These are phyloP conservation scores for Taeniopygia guttata DNA, from an alignment of 2,797 vertebrate genomes.

Conservation along the genomic window DNA sequence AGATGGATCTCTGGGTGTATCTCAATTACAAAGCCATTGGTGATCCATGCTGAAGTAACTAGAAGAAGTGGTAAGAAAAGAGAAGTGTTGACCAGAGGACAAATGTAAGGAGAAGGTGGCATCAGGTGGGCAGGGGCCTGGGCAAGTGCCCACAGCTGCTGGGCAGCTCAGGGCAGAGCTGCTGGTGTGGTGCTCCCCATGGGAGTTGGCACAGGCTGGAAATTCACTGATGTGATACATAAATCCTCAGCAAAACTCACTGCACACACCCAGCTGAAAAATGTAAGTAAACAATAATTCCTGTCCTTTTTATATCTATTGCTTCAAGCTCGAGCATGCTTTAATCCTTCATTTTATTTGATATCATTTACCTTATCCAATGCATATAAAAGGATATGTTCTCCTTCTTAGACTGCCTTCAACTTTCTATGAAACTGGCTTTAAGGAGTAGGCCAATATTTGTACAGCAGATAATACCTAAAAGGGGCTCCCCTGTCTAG, in stretches of 20 bases:
- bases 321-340: slow-evolving; percentile 70
- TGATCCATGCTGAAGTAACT: background rate
- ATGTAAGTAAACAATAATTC: slow-evolving; percentile 75
- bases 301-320: slow-evolving; percentile 59
- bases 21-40: background rate
- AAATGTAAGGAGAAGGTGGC: background rate
- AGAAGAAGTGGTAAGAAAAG: background rate
- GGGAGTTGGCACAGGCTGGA: slow-evolving; percentile 52
- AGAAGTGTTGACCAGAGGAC: background rate
- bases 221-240: slow-evolving; percentile 54
- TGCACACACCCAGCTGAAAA: slow-evolving; percentile 76
- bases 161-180: background rate
- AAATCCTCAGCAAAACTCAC: slow-evolving; percentile 65
- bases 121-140: background rate
- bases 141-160: background rate
- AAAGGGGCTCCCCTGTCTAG: slow-evolving; percentile 17
- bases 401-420: slow-evolving; percentile 15
- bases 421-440: slow-evolving; percentile 46
- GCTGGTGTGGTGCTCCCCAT: background rate
- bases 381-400: slow-evolving; percentile 15
- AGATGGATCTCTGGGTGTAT: accelerated
- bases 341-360: slow-evolving; percentile 65
- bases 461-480: slow-evolving; percentile 39
- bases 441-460: slow-evolving; percentile 32
- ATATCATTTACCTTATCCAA: slow-evolving; percentile 58